Percentiles rank a stretch among this genome's conserved stretches.
Evolutionary conservation across 2,888 invertebrate species (phyloP).

Genomic region (Mayetiola destructor): DNA sequence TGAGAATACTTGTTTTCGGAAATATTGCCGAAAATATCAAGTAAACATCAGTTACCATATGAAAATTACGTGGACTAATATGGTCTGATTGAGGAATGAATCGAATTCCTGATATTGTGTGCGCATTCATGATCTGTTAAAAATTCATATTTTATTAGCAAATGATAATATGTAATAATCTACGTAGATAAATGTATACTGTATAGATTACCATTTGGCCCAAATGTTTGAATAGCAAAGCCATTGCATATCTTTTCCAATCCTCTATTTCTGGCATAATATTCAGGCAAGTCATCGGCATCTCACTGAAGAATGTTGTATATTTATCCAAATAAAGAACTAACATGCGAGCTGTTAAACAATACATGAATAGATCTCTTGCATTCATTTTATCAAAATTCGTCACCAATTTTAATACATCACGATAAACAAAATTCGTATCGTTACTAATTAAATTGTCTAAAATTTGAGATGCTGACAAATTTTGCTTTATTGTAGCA

Average conservation of each 20-base stretch:
- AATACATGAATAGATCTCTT: constrained; percentile 56
- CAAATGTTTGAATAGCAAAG: constrained; percentile 56
- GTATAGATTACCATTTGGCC: constrained; percentile 49
- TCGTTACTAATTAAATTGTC: constrained; percentile 22
- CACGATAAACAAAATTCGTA: constrained; percentile 40
- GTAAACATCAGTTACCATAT: constrained; percentile 27
- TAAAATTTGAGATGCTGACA: not conserved
- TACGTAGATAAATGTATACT: not conserved
- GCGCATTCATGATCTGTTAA: constrained; percentile 43
- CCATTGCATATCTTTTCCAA: constrained; percentile 39
- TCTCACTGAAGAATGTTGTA: constrained; percentile 47
- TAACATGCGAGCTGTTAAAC: constrained; percentile 47
- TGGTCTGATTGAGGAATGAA: constrained; percentile 17
- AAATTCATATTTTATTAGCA: not conserved
- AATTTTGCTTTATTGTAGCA: not conserved
- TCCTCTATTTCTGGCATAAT: constrained; percentile 28
- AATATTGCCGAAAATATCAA: constrained; percentile 66
- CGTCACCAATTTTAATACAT: constrained; percentile 55
- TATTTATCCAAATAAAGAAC: constrained; percentile 47
- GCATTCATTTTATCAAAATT: constrained; percentile 53
- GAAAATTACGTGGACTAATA: constrained; percentile 24
- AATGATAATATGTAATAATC: not conserved
- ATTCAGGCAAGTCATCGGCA: constrained; percentile 30
- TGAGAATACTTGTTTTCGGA: constrained; percentile 78
- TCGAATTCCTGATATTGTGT: constrained; percentile 39